Evolutionary conservation across 2,797 vertebrate genomes (phyloP).

Genomic region (Eremophila alpestris): DNA sequence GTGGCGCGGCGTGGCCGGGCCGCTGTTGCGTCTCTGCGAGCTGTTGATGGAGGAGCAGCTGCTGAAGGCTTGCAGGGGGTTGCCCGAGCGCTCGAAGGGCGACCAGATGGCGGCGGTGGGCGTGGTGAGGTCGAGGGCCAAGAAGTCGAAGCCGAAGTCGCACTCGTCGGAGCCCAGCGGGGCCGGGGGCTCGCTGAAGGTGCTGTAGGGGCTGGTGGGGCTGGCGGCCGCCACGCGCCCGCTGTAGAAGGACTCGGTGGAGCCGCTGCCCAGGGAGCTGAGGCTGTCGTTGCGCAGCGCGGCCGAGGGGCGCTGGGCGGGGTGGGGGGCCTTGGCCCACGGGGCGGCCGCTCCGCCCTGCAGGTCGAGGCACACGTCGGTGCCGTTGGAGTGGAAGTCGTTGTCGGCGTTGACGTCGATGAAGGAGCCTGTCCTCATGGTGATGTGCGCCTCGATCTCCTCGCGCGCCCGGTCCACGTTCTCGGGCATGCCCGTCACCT

Average conservation of each 20-base stretch:
- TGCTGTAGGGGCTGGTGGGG: constrained; percentile 87
- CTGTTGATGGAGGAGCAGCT: constrained; percentile 68
- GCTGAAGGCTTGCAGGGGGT: constrained; percentile 75
- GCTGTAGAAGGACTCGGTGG: constrained; percentile 79
- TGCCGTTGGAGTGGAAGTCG: constrained; percentile 97
- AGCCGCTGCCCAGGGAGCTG: constrained; percentile 76
- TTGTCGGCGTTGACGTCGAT: constrained; percentile 90
- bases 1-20: constrained; percentile 85
- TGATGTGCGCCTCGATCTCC: constrained; percentile 98
- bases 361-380: constrained; percentile 92
- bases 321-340: constrained; percentile 87
- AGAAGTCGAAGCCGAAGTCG: constrained; percentile 89
- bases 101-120: constrained; percentile 92
- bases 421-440: constrained; percentile 91
- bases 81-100: constrained; percentile 77
- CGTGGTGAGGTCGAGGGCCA: constrained; percentile 76
- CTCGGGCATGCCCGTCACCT: constrained; percentile 97
- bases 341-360: constrained; percentile 77
- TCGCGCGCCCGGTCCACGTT: constrained; percentile 94
- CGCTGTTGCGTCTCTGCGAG: constrained; percentile 81
- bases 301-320: constrained; percentile 42
- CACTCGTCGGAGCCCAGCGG: constrained; percentile 79
- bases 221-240: constrained; percentile 76
- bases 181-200: constrained; percentile 75
- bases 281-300: constrained; percentile 73